A percentile compares a stretch with the other conserved stretches of the same genome.
Conservation (phyloP, 2,113 vertebrate species). For the Catharus fuscescens region DNA sequence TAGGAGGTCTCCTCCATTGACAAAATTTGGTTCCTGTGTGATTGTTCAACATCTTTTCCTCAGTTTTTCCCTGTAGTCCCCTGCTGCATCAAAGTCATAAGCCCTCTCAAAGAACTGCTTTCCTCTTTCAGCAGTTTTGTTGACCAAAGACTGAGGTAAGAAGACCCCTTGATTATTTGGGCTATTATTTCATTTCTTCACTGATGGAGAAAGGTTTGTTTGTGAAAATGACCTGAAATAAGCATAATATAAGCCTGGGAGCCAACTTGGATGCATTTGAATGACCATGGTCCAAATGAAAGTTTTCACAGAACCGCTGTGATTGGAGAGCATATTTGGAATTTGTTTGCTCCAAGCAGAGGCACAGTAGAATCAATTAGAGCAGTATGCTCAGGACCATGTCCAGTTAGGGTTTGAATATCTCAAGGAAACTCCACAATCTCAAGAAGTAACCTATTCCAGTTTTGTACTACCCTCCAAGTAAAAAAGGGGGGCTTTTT, state of each 20-base stretch:
- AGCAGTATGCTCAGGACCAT: not conserved
- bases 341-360: not conserved
- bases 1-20: not conserved
- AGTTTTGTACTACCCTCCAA: not conserved
- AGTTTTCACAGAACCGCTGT: not conserved
- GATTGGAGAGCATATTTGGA: not conserved
- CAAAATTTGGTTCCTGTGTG: not conserved
- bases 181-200: not conserved
- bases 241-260: not conserved
- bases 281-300: not conserved
- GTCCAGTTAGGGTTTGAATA: not conserved
- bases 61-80: not conserved
- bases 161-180: not conserved
- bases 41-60: not conserved
- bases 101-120: not conserved
- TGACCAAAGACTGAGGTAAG: not conserved
- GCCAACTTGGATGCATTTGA: not conserved
- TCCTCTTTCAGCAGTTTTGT: not conserved
- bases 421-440: not conserved
- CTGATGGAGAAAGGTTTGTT: not conserved
- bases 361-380: not conserved
- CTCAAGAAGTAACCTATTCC: not conserved
- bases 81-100: not conserved
- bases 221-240: not conserved
- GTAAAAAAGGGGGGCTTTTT: not conserved